A percentile compares a stretch with the other conserved stretches of the same genome.
phyloP scores from a whole-genome alignment of 1,140 invertebrate genomes.

The Oncopeltus fasciatus region DNA sequence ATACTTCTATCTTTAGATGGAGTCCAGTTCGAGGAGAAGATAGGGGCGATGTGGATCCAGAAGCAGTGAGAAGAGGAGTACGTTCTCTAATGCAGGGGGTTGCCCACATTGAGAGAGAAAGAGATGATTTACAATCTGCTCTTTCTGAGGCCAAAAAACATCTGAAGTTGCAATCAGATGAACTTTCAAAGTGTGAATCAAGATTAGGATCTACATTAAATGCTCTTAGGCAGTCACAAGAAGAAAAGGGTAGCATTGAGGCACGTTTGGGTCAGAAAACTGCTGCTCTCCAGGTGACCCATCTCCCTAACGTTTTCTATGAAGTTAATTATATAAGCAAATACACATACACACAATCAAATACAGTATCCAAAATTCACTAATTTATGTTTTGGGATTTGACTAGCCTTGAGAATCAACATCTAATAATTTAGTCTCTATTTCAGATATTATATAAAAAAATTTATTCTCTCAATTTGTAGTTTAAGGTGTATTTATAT shows the following conservation, averaged over 20 bases:
- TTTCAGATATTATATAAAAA: too few species aligned
- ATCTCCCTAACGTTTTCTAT: too few species aligned
- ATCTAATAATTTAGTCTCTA: too few species aligned
- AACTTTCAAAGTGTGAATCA: conserved; percentile 48
- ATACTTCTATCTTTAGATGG: too few species aligned
- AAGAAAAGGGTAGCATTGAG: conserved; percentile 59
- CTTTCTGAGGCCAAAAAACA: conserved; percentile 50
- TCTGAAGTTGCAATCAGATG: conserved; percentile 51
- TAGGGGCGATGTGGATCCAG: conserved; percentile 68
- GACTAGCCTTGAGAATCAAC: too few species aligned
- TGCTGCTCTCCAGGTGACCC: conserved; percentile 37
- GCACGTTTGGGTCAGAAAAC: conserved; percentile 54
- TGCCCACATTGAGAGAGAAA: conserved; percentile 17
- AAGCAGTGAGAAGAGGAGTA: conserved; percentile 69
- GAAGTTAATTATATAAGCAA: too few species aligned
- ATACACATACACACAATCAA: too few species aligned
- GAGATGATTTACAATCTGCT: conserved; percentile 63
- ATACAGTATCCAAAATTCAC: too few species aligned
- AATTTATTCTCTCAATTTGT: too few species aligned
- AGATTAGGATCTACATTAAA: conserved; percentile 37
- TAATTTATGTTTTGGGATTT: too few species aligned
- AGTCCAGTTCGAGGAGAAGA: conserved; percentile 9
- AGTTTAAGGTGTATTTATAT: too few species aligned
- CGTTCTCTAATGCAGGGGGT: conserved; percentile 79
- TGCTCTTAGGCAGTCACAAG: conserved; percentile 33